These are phyloP conservation scores for Porites lutea DNA, from an alignment of 64 coral and sea anemone species.

Conservation along the genomic window DNA sequence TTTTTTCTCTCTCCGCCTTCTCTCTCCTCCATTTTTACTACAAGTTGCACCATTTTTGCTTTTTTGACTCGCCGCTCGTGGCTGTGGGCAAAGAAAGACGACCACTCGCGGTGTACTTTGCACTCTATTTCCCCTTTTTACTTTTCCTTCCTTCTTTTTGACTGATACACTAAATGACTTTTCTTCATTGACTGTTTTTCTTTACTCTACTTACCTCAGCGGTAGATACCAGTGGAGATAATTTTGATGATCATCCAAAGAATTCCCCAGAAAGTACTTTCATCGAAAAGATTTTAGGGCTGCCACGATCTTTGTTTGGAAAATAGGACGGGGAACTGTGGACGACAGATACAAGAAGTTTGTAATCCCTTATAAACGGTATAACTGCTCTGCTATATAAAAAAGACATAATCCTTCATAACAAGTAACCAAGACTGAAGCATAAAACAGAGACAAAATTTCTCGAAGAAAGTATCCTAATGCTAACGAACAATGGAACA, in stretches of 20 bases:
- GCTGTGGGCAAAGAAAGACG: no score
- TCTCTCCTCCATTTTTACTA: no score
- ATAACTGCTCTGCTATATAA: neutral
- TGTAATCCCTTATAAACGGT: conserved; percentile 3
- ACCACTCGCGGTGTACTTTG: no score
- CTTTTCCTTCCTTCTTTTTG: neutral
- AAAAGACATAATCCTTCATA: conserved; percentile 9
- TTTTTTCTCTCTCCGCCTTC: no score
- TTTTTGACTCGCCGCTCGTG: no score
- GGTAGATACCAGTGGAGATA: conserved; percentile 13
- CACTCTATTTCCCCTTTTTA: neutral
- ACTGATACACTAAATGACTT: neutral
- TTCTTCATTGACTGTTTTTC: neutral
- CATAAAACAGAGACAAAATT: conserved; percentile 7
- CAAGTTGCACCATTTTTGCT: no score
- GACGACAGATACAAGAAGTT: neutral
- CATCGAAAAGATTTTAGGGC: conserved; percentile 47
- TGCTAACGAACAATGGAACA: neutral
- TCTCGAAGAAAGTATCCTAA: neutral
- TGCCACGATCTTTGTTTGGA: conserved; percentile 38
- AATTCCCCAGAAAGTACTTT: conserved; percentile 40
- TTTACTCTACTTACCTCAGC: conserved; percentile 35
- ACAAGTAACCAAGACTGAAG: conserved; percentile 1
- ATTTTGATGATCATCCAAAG: conserved; percentile 18
- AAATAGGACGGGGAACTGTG: neutral